Evolutionary conservation across 2,888 invertebrate species (phyloP).

Genomic region (Drosophila falleni): DNA sequence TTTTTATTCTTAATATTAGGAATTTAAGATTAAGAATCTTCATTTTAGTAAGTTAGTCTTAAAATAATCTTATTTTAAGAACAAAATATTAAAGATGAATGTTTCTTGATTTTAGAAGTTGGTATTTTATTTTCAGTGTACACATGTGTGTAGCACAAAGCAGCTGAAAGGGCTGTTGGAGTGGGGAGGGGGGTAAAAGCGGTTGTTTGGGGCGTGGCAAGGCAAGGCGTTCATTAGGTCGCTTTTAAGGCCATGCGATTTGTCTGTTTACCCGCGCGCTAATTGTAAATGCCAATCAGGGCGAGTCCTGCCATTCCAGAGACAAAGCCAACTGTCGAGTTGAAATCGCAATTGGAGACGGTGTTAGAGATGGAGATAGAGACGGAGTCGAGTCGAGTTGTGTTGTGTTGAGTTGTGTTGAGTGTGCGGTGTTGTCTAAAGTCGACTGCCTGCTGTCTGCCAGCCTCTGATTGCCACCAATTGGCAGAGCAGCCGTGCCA

Average conservation of each 20-base stretch:
- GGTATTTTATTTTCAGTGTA: too few relatives aligned
- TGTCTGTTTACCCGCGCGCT: conserved; percentile 82
- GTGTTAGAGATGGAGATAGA: conserved; percentile 1
- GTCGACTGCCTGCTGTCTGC: conserved; percentile 15
- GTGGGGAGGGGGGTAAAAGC: background rate
- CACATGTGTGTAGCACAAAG: background rate
- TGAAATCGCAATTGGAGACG: background rate
- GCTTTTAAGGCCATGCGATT: conserved; percentile 65
- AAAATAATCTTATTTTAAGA: too few relatives aligned
- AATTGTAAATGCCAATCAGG: conserved; percentile 85
- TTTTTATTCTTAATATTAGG: too few relatives aligned
- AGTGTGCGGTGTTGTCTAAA: conserved; percentile 40
- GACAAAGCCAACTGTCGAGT: conserved; percentile 66
- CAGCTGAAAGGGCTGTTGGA: background rate
- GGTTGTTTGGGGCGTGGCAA: conserved; percentile 10
- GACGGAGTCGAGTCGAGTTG: too few relatives aligned
- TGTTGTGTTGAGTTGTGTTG: conserved; percentile 7
- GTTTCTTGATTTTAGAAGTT: too few relatives aligned
- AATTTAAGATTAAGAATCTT: too few relatives aligned
- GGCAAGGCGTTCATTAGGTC: conserved; percentile 52
- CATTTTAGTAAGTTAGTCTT: too few relatives aligned
- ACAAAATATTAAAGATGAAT: too few relatives aligned
- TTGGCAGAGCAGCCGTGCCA: conserved; percentile 70
- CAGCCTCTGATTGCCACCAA: conserved; percentile 75
- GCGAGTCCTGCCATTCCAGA: conserved; percentile 19